A percentile compares a stretch with the other conserved stretches of the same genome.
Evolutionary conservation across 2,797 vertebrate species (phyloP).

Genomic region (Lutjanus argentimaculatus): DNA sequence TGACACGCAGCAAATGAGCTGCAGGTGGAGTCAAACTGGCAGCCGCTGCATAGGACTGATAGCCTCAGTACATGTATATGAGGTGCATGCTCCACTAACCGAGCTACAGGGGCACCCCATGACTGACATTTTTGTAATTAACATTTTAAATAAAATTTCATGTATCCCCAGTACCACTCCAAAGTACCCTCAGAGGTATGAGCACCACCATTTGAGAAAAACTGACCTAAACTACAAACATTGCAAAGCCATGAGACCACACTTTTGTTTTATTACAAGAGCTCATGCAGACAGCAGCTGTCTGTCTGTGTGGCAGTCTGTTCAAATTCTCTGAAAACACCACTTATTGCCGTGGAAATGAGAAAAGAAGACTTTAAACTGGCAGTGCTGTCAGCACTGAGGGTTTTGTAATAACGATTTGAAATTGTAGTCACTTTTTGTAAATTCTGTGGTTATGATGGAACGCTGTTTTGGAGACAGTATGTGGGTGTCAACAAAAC

Average conservation of each 20-base stretch:
- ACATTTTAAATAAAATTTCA: too few relatives aligned
- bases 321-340: conserved; percentile 26
- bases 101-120: too few relatives aligned
- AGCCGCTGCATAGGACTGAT: too few relatives aligned
- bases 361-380: conserved; percentile 13
- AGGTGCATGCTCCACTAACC: too few relatives aligned
- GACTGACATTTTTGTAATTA: too few relatives aligned
- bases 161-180: too few relatives aligned
- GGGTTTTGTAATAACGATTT: conserved; percentile 26
- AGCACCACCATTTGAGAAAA: neutral
- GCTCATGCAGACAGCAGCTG: neutral
- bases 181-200: too few relatives aligned
- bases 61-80: too few relatives aligned
- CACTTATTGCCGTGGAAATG: neutral
- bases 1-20: too few relatives aligned
- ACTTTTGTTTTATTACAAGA: neutral
- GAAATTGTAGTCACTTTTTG: conserved; percentile 30
- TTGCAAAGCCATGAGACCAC: neutral
- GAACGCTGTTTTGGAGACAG: conserved; percentile 39
- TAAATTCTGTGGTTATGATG: conserved; percentile 31
- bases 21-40: too few relatives aligned
- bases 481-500: conserved; percentile 15
- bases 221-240: conserved; percentile 3
- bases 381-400: neutral
- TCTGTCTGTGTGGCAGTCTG: neutral